phyloP scores from a whole-genome alignment of 2,797 vertebrate genomes.

The Falco biarmicus region DNA sequence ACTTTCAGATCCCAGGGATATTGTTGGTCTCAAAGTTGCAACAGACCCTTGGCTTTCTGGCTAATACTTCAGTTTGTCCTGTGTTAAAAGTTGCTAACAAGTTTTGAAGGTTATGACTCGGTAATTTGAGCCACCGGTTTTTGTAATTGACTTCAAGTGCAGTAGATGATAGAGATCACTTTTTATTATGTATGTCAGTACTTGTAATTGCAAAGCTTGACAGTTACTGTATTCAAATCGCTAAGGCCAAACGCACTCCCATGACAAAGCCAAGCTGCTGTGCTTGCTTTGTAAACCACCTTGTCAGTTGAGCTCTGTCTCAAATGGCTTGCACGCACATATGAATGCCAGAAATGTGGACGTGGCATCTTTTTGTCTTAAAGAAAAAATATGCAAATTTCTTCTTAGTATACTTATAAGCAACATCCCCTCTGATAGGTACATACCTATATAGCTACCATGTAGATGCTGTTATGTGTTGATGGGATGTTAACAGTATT shows the following conservation, averaged over 20 bases:
- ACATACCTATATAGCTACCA: not conserved
- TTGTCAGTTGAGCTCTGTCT: not conserved
- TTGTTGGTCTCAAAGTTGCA: not conserved
- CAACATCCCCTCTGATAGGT: not conserved
- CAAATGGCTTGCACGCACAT: fast-evolving
- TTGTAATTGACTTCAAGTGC: not conserved
- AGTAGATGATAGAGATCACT: not conserved
- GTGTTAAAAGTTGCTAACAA: not conserved
- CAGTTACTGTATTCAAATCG: not conserved
- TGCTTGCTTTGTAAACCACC: not conserved
- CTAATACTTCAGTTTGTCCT: not conserved
- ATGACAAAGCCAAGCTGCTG: not conserved
- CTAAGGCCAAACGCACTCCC: not conserved
- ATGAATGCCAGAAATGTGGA: not conserved
- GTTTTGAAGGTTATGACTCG: not conserved
- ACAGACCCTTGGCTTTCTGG: not conserved
- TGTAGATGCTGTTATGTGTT: not conserved
- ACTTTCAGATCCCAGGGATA: not conserved
- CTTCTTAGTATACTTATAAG: not conserved
- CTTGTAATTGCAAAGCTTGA: not conserved
- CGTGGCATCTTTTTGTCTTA: not conserved
- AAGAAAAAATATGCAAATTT: not conserved
- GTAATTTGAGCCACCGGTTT: not conserved
- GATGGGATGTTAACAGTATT: not conserved
- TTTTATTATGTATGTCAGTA: not conserved